phyloP scores from a whole-genome alignment of 2,888 invertebrate species.

The Creontiades dilutus region DNA sequence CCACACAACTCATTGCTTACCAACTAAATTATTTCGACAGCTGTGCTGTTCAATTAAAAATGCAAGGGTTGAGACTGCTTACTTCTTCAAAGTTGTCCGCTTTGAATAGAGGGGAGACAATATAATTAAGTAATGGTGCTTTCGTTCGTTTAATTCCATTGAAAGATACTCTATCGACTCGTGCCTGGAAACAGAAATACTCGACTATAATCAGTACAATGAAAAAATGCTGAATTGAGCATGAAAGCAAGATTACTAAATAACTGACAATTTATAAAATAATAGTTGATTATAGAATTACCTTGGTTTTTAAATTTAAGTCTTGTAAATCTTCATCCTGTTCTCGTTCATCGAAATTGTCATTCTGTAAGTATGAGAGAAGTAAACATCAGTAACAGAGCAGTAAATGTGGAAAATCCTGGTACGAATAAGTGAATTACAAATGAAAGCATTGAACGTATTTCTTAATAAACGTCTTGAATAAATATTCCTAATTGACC shows the following conservation, averaged over 20 bases:
- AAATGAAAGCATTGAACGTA: too few relatives aligned
- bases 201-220: too few relatives aligned
- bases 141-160: constrained; percentile 92
- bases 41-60: too few relatives aligned
- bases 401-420: neutral
- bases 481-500: too few relatives aligned
- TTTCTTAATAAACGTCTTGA: too few relatives aligned
- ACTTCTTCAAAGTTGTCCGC: constrained; percentile 93
- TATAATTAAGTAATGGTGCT: constrained; percentile 90
- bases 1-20: too few relatives aligned
- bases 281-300: neutral
- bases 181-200: constrained; percentile 81
- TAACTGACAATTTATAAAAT: too few relatives aligned
- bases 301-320: constrained; percentile 53
- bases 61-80: constrained; percentile 77
- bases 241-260: too few relatives aligned
- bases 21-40: too few relatives aligned
- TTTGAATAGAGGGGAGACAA: constrained; percentile 90
- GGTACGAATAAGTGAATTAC: too few relatives aligned
- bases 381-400: neutral
- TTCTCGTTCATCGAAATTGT: constrained; percentile 24
- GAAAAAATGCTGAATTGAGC: too few relatives aligned
- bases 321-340: constrained; percentile 50
- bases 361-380: constrained; percentile 4
- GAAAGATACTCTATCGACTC: constrained; percentile 91